A percentile compares a stretch with the other conserved stretches of the same genome.
phyloP scores from a whole-genome alignment of 2,888 invertebrate genomes.

The Lepidochrysops patricia region DNA sequence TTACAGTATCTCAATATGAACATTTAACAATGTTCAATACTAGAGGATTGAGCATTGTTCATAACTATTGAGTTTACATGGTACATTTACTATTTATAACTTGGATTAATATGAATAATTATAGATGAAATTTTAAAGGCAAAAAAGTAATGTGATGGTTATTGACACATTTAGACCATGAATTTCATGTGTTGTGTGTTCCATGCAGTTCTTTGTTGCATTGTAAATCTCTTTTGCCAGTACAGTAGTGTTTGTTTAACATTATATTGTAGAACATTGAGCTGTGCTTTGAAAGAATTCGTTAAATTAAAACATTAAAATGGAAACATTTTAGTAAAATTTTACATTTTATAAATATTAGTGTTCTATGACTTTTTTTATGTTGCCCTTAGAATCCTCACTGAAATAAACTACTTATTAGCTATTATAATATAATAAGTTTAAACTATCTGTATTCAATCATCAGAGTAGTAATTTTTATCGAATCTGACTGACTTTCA shows the following conservation, averaged over 20 bases:
- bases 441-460: neutral
- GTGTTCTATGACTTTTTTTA: neutral
- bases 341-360: no score
- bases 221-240: no score
- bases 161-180: neutral
- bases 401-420: conserved; percentile 6
- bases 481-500: conserved; percentile 37
- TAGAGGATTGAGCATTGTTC: no score
- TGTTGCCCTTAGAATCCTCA: neutral
- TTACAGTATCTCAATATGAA: no score
- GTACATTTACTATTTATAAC: neutral
- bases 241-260: neutral
- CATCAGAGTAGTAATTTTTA: conserved; percentile 18
- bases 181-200: neutral
- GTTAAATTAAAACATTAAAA: neutral
- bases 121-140: no score
- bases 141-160: neutral
- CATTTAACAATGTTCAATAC: no score
- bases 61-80: no score
- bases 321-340: no score
- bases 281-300: no score
- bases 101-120: neutral
- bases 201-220: neutral
- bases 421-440: neutral
- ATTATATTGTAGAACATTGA: neutral